phyloP scores from a whole-genome alignment of 2,113 vertebrate species.

The Paedocypris sp. region DNA sequence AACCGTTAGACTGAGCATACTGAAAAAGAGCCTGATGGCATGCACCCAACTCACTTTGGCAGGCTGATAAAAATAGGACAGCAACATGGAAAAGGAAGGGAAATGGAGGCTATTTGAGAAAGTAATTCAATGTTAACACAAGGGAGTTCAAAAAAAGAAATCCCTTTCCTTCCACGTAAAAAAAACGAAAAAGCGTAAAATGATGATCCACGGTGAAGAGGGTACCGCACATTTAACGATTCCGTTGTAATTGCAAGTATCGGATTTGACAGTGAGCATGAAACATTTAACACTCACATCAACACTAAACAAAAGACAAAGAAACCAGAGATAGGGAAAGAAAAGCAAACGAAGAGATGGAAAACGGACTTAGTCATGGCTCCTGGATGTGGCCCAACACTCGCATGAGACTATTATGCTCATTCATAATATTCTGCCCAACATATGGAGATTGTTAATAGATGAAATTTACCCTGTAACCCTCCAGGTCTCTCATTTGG shows the following conservation, averaged over 20 bases:
- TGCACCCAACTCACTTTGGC: no score
- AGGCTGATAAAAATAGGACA: no score
- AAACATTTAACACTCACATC: background rate
- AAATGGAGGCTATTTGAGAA: no score
- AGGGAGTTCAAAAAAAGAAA: no score
- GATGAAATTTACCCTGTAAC: constrained; percentile 77
- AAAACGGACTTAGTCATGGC: background rate
- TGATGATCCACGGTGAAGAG: background rate
- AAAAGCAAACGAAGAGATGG: background rate
- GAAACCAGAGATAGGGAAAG: background rate
- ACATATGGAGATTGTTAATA: background rate
- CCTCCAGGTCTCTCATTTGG: constrained; percentile 96
- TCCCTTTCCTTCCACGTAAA: no score
- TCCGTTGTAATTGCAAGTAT: background rate
- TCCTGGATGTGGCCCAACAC: background rate
- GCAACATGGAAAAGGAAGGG: no score
- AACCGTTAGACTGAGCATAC: no score
- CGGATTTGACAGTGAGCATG: background rate
- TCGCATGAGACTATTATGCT: background rate
- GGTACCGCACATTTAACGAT: background rate
- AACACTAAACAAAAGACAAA: background rate
- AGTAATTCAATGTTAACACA: no score
- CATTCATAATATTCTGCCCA: background rate
- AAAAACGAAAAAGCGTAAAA: background rate
- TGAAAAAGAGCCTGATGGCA: no score